These are phyloP conservation scores for Drosophila cognata DNA, from an alignment of 2,888 invertebrate species.

Conservation along the genomic window DNA sequence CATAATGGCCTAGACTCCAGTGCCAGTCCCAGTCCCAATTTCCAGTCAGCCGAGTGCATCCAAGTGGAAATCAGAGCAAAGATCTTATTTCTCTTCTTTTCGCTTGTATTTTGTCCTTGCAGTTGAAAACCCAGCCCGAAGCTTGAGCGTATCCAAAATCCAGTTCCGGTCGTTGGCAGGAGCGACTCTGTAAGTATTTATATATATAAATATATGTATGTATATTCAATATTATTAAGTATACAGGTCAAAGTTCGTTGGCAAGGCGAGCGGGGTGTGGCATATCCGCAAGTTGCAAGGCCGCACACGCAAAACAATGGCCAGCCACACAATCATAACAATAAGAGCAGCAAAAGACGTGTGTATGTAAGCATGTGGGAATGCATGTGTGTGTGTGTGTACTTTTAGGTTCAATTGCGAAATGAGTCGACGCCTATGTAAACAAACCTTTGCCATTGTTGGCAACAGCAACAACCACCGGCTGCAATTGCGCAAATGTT, in stretches of 20 bases:
- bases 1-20: slow-evolving; percentile 4
- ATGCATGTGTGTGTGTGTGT: not conserved
- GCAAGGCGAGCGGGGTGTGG: slow-evolving; percentile 16
- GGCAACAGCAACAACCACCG: slow-evolving; percentile 1
- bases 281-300: slow-evolving; percentile 31
- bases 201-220: not conserved
- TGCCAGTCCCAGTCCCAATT: not conserved
- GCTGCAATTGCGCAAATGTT: slow-evolving; percentile 22
- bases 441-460: slow-evolving; percentile 37
- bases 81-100: slow-evolving; percentile 8
- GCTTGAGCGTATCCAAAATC: not conserved
- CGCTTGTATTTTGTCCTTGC: slow-evolving; percentile 19
- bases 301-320: slow-evolving; percentile 32
- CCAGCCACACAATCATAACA: slow-evolving; percentile 29
- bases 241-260: slow-evolving; percentile 2
- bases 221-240: not conserved
- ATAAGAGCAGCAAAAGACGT: slow-evolving; percentile 25
- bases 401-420: slow-evolving; percentile 31
- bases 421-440: slow-evolving; percentile 13
- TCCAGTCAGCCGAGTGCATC: slow-evolving; percentile 23
- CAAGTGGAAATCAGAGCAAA: slow-evolving; percentile 17
- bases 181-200: slow-evolving; percentile 33
- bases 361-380: not conserved
- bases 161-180: slow-evolving; percentile 6
- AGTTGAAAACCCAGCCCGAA: slow-evolving; percentile 13